Conservation (phyloP, 2,797 vertebrate genomes). For the Gouania willdenowi region DNA sequence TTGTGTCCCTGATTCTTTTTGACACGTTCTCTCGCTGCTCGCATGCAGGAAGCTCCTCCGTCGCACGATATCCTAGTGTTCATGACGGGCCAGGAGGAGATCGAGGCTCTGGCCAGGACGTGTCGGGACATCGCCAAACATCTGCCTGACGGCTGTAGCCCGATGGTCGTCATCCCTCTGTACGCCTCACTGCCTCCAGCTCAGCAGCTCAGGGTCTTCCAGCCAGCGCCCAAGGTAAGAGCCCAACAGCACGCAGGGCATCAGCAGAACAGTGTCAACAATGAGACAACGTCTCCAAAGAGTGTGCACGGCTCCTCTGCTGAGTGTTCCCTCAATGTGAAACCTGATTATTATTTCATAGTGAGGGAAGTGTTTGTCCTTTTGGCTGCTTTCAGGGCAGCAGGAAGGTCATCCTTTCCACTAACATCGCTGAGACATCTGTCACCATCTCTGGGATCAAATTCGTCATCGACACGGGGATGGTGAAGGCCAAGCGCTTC, state of each 20-base stretch:
- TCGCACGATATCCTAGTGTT: constrained; percentile 94
- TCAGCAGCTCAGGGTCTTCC: constrained; percentile 92
- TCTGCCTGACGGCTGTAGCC: constrained; percentile 82
- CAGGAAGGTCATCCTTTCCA: constrained; percentile 95
- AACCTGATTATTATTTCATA: too few species aligned
- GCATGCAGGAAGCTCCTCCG: constrained; percentile 81
- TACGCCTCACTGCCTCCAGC: constrained; percentile 90
- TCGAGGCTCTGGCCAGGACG: constrained; percentile 92
- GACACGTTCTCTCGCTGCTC: constrained; percentile 11
- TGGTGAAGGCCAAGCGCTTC: constrained; percentile 98
- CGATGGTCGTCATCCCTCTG: constrained; percentile 85
- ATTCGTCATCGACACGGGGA: constrained; percentile 92
- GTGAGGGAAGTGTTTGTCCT: too few species aligned
- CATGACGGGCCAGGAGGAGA: constrained; percentile 97
- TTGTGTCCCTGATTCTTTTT: background rate
- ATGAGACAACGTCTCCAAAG: background rate
- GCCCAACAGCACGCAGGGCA: background rate
- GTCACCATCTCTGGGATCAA: constrained; percentile 96
- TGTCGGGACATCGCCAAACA: constrained; percentile 91
- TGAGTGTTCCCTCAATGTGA: background rate
- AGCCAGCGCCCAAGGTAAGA: constrained; percentile 84
- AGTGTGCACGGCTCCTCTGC: background rate
- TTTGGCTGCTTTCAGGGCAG: constrained; percentile 74
- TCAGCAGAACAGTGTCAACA: background rate
- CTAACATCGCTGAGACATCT: constrained; percentile 97